Percentiles rank a stretch among this genome's conserved stretches.
These are phyloP conservation scores for Drosophila arizonae DNA, from an alignment of 1,140 invertebrate genomes.

Conservation along the genomic window DNA sequence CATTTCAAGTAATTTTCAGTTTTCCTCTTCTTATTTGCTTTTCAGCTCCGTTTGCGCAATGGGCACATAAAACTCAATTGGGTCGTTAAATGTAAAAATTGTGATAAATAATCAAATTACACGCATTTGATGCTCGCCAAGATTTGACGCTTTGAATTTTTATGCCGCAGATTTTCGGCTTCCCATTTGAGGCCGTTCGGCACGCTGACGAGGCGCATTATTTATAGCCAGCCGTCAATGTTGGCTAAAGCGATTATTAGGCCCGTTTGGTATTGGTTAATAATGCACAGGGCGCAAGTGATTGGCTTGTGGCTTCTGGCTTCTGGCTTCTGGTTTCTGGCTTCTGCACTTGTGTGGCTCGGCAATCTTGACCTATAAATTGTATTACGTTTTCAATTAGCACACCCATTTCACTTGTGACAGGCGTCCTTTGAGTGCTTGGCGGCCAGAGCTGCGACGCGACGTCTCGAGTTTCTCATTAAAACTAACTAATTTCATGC, in stretches of 20 bases:
- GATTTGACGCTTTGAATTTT: slow-evolving; percentile 61
- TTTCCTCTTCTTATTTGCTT: not conserved
- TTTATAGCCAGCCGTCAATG: slow-evolving; percentile 38
- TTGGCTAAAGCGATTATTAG: slow-evolving; percentile 39
- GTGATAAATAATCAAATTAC: slow-evolving; percentile 81
- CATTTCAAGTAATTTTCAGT: not conserved
- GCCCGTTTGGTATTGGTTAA: slow-evolving; percentile 28
- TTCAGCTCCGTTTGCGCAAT: slow-evolving; percentile 22
- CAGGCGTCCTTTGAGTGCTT: slow-evolving; percentile 27
- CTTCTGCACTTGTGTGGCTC: no score
- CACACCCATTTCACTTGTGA: slow-evolving; percentile 26
- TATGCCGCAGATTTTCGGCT: slow-evolving; percentile 55
- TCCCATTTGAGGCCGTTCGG: slow-evolving; percentile 34
- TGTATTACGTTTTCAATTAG: slow-evolving; percentile 40
- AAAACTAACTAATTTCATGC: slow-evolving; percentile 73
- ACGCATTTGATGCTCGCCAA: slow-evolving; percentile 64
- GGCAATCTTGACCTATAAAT: slow-evolving; percentile 8
- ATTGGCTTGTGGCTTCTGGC: not conserved
- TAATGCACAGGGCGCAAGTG: slow-evolving; percentile 3
- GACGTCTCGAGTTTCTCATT: slow-evolving; percentile 70
- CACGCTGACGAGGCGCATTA: slow-evolving; percentile 42
- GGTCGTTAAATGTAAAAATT: slow-evolving; percentile 79
- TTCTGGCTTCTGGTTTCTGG: not conserved
- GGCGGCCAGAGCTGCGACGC: no score
- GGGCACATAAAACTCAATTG: slow-evolving; percentile 75